Conservation (phyloP, 2,888 invertebrate species). For the Noctua fimbriata region DNA sequence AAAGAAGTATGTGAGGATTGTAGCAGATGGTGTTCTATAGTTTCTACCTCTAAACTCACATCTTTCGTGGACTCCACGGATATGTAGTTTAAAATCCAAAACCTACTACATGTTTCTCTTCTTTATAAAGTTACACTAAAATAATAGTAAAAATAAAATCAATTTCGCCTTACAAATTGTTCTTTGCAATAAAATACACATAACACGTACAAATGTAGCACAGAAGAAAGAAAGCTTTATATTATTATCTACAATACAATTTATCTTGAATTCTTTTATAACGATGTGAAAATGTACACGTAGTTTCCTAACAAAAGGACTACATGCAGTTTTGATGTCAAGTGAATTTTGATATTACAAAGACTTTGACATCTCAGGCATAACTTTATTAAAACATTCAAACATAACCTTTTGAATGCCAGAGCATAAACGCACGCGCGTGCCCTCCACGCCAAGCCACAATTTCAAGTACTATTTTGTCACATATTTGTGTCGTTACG, state of each 20-base stretch:
- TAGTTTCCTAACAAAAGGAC: slow-evolving; percentile 17
- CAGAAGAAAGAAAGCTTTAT: slow-evolving; percentile 39
- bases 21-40: neutral
- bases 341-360: slow-evolving; percentile 2
- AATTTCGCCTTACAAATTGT: neutral
- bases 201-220: slow-evolving; percentile 18
- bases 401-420: too few relatives aligned
- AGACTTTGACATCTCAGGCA: neutral
- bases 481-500: too few relatives aligned
- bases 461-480: too few relatives aligned
- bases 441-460: too few relatives aligned
- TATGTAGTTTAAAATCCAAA: neutral
- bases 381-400: neutral
- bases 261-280: slow-evolving; percentile 29
- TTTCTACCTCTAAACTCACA: neutral
- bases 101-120: neutral
- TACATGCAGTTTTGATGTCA: neutral
- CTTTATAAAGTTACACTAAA: slow-evolving; percentile 2
- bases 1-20: neutral
- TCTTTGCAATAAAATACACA: slow-evolving; percentile 41
- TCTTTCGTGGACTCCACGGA: too few relatives aligned
- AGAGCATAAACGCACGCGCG: too few relatives aligned
- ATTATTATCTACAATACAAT: slow-evolving; percentile 40
- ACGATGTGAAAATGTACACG: slow-evolving; percentile 34
- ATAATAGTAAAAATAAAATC: slow-evolving; percentile 20